These are phyloP conservation scores for Phaethornis superciliosus DNA, from an alignment of 2,113 vertebrate genomes.

Conservation along the genomic window DNA sequence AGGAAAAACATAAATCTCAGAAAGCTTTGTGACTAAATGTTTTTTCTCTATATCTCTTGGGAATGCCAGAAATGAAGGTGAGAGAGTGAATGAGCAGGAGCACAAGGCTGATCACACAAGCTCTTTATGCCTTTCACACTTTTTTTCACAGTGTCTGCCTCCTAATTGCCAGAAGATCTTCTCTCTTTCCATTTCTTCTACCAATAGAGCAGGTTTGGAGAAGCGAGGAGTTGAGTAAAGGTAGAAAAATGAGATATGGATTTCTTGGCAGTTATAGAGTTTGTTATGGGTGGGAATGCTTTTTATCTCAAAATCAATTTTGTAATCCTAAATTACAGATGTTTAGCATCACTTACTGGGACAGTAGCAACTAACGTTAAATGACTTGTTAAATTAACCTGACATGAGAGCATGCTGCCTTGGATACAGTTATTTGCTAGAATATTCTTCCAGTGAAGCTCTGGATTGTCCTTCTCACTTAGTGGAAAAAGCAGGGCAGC, in stretches of 20 bases:
- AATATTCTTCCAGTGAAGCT: accelerated
- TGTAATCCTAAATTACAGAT: neutral
- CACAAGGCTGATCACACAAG: neutral
- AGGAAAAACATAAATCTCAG: neutral
- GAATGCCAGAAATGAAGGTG: neutral
- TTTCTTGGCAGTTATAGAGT: neutral
- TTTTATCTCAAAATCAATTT: neutral
- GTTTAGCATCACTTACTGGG: neutral
- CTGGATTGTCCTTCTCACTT: neutral
- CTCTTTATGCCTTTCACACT: neutral
- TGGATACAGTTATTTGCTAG: neutral
- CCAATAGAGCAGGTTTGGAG: neutral
- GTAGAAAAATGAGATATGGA: neutral
- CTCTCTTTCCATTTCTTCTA: neutral
- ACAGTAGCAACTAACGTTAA: neutral
- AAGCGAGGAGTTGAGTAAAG: neutral
- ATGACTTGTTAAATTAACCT: neutral
- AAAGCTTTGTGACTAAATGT: accelerated
- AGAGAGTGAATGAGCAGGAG: neutral
- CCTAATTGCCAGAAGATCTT: neutral
- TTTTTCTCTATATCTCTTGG: neutral
- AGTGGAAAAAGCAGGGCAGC: neutral
- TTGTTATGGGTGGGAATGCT: neutral
- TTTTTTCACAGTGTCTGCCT: neutral
- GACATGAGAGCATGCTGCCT: too few species aligned